Conservation (phyloP, 2,113 vertebrate genomes). For the Lanius collurio region DNA sequence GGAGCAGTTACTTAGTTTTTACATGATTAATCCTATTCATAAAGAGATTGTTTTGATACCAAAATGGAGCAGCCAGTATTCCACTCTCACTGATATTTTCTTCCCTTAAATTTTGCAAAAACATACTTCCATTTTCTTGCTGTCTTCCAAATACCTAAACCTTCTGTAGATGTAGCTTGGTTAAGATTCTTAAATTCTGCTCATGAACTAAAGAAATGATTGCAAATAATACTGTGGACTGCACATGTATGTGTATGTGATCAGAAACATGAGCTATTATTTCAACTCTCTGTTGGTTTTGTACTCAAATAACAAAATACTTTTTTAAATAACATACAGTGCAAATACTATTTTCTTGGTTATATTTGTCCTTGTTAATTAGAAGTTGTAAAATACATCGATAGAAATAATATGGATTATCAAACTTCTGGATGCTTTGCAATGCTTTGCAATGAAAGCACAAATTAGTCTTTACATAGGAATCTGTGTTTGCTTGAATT, state of each 20-base stretch:
- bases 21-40: not conserved
- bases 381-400: slow-evolving; percentile 18
- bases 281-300: not conserved
- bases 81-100: not conserved
- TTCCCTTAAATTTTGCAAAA: not conserved
- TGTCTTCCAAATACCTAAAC: not conserved
- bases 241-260: not conserved
- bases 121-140: not conserved
- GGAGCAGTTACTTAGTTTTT: not conserved
- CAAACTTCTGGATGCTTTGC: not conserved
- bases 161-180: not conserved
- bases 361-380: slow-evolving; percentile 3
- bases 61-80: not conserved
- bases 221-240: not conserved
- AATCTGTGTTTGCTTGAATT: not conserved
- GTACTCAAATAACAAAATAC: not conserved
- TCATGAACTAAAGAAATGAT: not conserved
- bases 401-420: slow-evolving; percentile 9
- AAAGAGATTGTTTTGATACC: not conserved
- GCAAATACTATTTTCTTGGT: not conserved
- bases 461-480: not conserved
- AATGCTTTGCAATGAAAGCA: not conserved
- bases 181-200: not conserved
- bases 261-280: not conserved
- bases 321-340: not conserved